phyloP scores from a whole-genome alignment of 2,888 invertebrate genomes.

The Schrankia costaestrigalis region DNA sequence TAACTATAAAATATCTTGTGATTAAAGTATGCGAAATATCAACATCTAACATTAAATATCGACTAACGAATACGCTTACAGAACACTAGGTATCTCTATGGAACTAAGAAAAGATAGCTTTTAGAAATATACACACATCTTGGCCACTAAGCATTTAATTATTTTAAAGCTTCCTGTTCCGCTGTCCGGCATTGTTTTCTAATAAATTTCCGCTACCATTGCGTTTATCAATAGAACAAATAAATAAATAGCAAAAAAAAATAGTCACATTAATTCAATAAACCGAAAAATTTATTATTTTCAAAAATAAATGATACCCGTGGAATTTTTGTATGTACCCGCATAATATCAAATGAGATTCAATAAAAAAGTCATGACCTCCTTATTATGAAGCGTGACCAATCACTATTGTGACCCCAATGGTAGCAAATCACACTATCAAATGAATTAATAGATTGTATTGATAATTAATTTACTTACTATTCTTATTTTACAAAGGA shows the following conservation, averaged over 20 bases:
- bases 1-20: no score
- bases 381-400: constrained; percentile 40
- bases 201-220: no score
- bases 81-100: no score
- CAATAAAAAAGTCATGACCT: constrained; percentile 70
- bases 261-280: no score
- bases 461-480: constrained; percentile 34
- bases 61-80: no score
- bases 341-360: constrained; percentile 60
- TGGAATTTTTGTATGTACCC: constrained; percentile 41
- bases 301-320: constrained; percentile 22
- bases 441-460: constrained; percentile 27
- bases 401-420: constrained; percentile 51
- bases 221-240: neutral
- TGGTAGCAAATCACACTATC: constrained; percentile 54
- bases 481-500: constrained; percentile 20
- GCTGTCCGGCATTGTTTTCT: no score
- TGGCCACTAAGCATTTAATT: no score
- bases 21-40: no score
- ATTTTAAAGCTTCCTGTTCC: no score
- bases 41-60: no score
- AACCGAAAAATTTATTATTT: constrained; percentile 4
- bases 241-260: constrained; percentile 4
- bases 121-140: no score
- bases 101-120: no score